A percentile compares a stretch with the other conserved stretches of the same genome.
Conservation (phyloP, 2,888 invertebrate species). For the Mechanitis mazaeus region DNA sequence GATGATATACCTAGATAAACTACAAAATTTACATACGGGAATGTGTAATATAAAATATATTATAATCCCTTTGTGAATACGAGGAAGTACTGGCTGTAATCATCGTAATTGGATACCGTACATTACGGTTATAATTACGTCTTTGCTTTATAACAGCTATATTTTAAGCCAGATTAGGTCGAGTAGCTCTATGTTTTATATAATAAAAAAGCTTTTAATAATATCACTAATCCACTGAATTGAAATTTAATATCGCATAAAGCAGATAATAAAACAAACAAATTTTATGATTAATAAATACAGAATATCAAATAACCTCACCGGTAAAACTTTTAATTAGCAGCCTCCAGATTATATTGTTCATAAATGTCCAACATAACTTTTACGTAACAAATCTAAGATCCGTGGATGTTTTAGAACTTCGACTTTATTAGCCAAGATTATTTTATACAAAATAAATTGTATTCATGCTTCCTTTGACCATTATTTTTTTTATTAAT, state of each 20-base stretch:
- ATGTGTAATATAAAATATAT: not conserved
- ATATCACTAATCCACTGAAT: not conserved
- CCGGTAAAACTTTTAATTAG: constrained; percentile 68
- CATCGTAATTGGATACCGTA: no score
- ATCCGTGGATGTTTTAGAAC: constrained; percentile 11
- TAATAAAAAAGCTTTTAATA: not conserved
- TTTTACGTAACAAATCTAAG: constrained; percentile 23
- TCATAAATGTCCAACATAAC: constrained; percentile 46
- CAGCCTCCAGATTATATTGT: constrained; percentile 38
- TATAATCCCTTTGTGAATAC: no score
- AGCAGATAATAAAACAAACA: constrained; percentile 2
- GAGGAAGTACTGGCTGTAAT: no score
- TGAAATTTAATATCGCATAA: not conserved
- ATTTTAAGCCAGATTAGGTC: not conserved
- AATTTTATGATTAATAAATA: constrained; percentile 13
- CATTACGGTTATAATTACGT: no score
- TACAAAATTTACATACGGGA: constrained; percentile 3
- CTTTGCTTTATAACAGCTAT: no score
- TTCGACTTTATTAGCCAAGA: not conserved
- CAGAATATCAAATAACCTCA: constrained; percentile 8
- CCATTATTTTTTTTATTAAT: no score
- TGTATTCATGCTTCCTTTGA: no score
- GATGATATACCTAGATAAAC: constrained; percentile 4
- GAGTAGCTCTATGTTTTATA: not conserved
- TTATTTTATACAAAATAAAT: no score